These are phyloP conservation scores for Rhinichthys klamathensis DNA, from an alignment of 2,113 vertebrate genomes.

Conservation along the genomic window DNA sequence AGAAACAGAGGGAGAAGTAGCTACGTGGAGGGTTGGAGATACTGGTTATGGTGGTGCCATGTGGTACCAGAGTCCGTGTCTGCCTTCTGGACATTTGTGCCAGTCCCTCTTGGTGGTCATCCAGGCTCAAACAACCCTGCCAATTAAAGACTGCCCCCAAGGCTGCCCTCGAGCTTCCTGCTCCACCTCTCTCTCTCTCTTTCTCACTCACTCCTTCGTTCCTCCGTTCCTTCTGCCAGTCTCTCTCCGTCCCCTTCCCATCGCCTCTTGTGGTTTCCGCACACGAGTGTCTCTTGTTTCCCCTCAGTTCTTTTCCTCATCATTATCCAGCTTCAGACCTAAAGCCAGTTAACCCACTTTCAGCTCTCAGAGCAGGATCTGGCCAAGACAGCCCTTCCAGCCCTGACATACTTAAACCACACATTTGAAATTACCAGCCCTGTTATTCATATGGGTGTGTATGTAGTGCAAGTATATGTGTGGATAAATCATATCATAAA, in stretches of 20 bases:
- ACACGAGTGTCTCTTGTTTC: slow-evolving; percentile 28
- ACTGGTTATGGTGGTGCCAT: slow-evolving; percentile 60
- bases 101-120: slow-evolving; percentile 69
- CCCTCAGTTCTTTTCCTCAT: slow-evolving; percentile 40
- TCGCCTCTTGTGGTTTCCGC: slow-evolving; percentile 30
- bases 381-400: slow-evolving; percentile 51
- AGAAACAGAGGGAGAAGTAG: slow-evolving; percentile 56
- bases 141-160: slow-evolving; percentile 73
- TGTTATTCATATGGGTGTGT: slow-evolving; percentile 10
- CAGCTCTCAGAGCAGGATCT: slow-evolving; percentile 42
- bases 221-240: slow-evolving; percentile 26
- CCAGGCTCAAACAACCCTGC: slow-evolving; percentile 69
- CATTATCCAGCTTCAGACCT: slow-evolving; percentile 39
- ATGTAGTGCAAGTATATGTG: background rate
- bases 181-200: slow-evolving; percentile 25
- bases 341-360: slow-evolving; percentile 62
- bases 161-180: slow-evolving; percentile 65
- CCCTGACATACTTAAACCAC: slow-evolving; percentile 44
- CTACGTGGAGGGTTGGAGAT: background rate
- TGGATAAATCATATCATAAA: background rate
- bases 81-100: slow-evolving; percentile 68
- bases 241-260: slow-evolving; percentile 62
- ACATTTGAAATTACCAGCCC: slow-evolving; percentile 14
- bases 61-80: slow-evolving; percentile 65
- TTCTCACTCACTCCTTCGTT: slow-evolving; percentile 31